Percentiles rank a stretch among this genome's conserved stretches.
Evolutionary conservation across 2,888 invertebrate genomes (phyloP).

Genomic region (Dicyrtomina minuta): DNA sequence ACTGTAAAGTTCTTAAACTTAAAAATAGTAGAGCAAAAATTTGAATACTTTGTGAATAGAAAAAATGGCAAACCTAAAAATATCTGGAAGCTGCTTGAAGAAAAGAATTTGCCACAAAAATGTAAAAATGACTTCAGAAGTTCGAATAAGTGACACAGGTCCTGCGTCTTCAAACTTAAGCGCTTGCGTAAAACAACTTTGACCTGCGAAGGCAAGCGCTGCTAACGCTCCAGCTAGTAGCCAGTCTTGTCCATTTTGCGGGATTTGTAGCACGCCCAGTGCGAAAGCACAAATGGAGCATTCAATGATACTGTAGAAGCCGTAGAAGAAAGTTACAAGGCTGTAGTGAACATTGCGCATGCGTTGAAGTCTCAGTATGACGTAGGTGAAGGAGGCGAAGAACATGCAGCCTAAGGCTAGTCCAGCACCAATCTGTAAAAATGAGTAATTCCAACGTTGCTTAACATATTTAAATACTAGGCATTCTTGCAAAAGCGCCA

Average conservation of each 20-base stretch:
- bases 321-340: constrained; percentile 47
- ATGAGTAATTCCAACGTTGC: too few relatives aligned
- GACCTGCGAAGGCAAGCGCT: constrained; percentile 44
- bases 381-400: constrained; percentile 45
- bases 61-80: constrained; percentile 45
- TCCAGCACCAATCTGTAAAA: constrained; percentile 47
- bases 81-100: constrained; percentile 40
- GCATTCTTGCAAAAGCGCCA: too few relatives aligned
- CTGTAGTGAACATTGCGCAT: constrained; percentile 43
- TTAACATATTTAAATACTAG: too few relatives aligned
- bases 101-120: constrained; percentile 49
- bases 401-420: constrained; percentile 46
- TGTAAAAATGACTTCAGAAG: constrained; percentile 43
- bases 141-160: constrained; percentile 44
- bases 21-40: too few relatives aligned
- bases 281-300: constrained; percentile 36
- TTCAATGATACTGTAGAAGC: constrained; percentile 43
- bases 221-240: constrained; percentile 39
- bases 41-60: neutral
- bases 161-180: constrained; percentile 49
- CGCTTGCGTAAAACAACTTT: constrained; percentile 44
- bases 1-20: too few relatives aligned
- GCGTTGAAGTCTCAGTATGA: constrained; percentile 44
- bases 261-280: constrained; percentile 38
- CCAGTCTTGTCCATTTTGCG: constrained; percentile 36